These are phyloP conservation scores for Emydocephalus ijimae DNA, from an alignment of 2,113 vertebrate genomes.

Conservation along the genomic window DNA sequence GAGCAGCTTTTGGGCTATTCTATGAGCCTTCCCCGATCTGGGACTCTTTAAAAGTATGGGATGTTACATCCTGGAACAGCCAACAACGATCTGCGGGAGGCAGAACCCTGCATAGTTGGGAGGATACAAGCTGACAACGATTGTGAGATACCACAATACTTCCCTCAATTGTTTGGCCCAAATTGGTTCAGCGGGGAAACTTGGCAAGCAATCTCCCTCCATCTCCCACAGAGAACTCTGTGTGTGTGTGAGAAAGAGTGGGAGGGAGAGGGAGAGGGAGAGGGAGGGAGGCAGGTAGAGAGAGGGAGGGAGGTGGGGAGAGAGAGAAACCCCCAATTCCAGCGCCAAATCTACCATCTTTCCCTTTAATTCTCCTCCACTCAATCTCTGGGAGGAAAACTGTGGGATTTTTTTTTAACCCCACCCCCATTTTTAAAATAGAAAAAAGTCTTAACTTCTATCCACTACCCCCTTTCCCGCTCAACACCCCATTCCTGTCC, in stretches of 20 bases:
- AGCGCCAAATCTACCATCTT: background rate
- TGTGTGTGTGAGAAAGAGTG: no score
- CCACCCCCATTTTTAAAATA: background rate
- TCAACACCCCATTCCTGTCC: slow-evolving; percentile 22
- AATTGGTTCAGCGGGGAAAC: background rate
- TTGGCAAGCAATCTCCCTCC: background rate
- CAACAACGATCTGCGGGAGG: background rate
- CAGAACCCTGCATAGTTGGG: background rate
- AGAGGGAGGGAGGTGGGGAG: no score
- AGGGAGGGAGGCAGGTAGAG: no score
- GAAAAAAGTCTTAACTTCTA: background rate
- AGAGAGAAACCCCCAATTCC: background rate
- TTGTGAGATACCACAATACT: background rate
- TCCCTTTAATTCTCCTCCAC: background rate
- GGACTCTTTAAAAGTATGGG: background rate
- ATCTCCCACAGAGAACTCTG: background rate
- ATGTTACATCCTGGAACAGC: background rate
- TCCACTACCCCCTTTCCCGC: background rate
- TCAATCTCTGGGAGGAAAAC: background rate
- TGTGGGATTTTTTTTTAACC: background rate
- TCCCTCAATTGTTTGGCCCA: background rate
- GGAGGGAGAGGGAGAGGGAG: no score
- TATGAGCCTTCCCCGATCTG: background rate
- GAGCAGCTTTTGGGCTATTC: background rate
- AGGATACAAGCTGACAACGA: background rate